phyloP scores from a whole-genome alignment of 2,797 vertebrate species.

The Pangasius djambal region DNA sequence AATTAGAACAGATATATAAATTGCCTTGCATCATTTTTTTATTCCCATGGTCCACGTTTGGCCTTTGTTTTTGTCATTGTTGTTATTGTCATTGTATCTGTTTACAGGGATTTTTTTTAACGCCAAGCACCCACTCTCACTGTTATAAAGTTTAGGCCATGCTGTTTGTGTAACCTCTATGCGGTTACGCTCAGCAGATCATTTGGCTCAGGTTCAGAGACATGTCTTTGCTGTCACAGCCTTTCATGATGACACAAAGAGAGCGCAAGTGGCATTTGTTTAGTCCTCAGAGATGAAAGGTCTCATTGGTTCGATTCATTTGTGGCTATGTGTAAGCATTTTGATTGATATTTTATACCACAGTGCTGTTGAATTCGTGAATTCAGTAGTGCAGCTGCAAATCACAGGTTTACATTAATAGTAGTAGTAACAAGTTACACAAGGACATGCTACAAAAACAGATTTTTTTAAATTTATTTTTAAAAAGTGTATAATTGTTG shows the following conservation, averaged over 20 bases:
- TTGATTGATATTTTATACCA: neutral
- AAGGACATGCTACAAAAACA: neutral
- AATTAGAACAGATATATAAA: no score
- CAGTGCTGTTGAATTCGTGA: neutral
- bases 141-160: slow-evolving; percentile 22
- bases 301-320: neutral
- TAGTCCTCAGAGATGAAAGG: slow-evolving; percentile 14
- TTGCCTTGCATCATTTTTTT: neutral
- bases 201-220: slow-evolving; percentile 46
- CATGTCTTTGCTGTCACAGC: slow-evolving; percentile 30
- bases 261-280: slow-evolving; percentile 14
- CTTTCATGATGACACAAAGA: slow-evolving; percentile 39
- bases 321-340: neutral
- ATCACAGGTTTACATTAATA: neutral
- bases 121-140: slow-evolving; percentile 3
- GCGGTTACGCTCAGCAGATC: slow-evolving; percentile 42
- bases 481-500: neutral
- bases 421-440: neutral
- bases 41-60: neutral
- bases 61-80: neutral
- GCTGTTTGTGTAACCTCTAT: slow-evolving; percentile 38
- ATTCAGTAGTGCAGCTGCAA: neutral
- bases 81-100: slow-evolving; percentile 31
- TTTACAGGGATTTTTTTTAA: slow-evolving; percentile 10
- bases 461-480: neutral